phyloP scores from a whole-genome alignment of 1,140 invertebrate species.

The Listronotus bonariensis region DNA sequence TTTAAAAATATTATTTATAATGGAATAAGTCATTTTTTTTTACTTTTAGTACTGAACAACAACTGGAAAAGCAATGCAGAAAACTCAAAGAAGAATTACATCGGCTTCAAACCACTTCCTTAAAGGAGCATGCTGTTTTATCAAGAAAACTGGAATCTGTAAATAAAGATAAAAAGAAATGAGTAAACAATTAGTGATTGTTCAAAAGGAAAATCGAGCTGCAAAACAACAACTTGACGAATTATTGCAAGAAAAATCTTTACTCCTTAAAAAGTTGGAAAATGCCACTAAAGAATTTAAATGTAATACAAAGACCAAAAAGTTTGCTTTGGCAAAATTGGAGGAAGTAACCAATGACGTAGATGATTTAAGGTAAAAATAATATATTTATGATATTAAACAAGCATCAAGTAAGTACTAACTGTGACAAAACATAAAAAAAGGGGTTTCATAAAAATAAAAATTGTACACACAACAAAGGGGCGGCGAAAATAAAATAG shows the following conservation, averaged over 20 bases:
- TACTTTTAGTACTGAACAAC: slow-evolving; percentile 11
- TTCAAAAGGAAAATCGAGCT: slow-evolving; percentile 44
- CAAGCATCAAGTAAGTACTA: neutral
- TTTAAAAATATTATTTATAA: no score
- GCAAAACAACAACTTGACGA: slow-evolving; percentile 45
- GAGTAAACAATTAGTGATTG: slow-evolving; percentile 27
- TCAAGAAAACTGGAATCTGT: slow-evolving; percentile 42
- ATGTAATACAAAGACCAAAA: slow-evolving; percentile 43
- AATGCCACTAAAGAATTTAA: slow-evolving; percentile 46
- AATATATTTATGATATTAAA: neutral
- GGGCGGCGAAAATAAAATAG: no score
- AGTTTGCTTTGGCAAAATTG: slow-evolving; percentile 41
- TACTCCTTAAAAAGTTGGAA: slow-evolving; percentile 39
- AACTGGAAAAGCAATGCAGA: slow-evolving; percentile 17
- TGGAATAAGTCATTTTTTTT: no score
- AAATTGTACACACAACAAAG: no score
- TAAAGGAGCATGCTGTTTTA: slow-evolving; percentile 43
- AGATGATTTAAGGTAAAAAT: slow-evolving; percentile 34
- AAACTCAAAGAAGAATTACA: slow-evolving; percentile 30
- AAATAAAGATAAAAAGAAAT: slow-evolving; percentile 43
- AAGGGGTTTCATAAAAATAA: no score
- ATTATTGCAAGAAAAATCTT: slow-evolving; percentile 41
- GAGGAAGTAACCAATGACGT: slow-evolving; percentile 41
- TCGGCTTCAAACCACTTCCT: slow-evolving; percentile 39
- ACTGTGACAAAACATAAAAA: no score